Evolutionary conservation across 2,113 vertebrate species (phyloP).

Genomic region (Columba livia): DNA sequence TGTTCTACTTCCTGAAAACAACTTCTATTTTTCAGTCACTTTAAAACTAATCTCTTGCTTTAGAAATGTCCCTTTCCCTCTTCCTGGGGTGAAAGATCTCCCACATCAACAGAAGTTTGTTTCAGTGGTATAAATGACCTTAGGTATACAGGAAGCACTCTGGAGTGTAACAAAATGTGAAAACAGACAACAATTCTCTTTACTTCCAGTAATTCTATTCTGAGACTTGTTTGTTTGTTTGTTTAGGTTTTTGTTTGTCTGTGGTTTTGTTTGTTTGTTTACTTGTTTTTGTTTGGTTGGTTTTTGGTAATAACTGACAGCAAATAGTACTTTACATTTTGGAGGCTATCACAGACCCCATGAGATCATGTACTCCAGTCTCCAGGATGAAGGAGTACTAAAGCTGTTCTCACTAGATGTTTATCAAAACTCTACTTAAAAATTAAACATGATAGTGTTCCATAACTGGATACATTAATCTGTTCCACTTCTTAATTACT

Average conservation of each 20-base stretch:
- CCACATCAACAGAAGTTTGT: background rate
- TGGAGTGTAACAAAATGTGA: background rate
- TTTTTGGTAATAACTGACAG: background rate
- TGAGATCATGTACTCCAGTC: background rate
- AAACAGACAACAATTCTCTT: background rate
- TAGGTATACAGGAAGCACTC: background rate
- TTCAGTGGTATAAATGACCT: background rate
- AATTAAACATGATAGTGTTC: background rate
- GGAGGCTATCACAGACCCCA: background rate
- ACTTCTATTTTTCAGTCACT: rapidly evolving
- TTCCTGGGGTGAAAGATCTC: background rate
- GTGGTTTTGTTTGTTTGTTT: too few relatives aligned
- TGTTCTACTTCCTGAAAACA: background rate
- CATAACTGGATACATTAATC: background rate
- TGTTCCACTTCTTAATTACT: background rate
- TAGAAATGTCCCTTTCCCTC: background rate
- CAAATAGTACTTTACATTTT: background rate
- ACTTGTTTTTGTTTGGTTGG: background rate
- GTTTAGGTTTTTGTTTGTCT: too few relatives aligned
- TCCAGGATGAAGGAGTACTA: background rate
- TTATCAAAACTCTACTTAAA: background rate
- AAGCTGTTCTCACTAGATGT: background rate
- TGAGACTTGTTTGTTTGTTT: background rate
- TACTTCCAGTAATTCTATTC: background rate
- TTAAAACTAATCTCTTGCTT: background rate